Evolutionary conservation across 2,888 invertebrate species (phyloP).

Genomic region (Gari tellinella): DNA sequence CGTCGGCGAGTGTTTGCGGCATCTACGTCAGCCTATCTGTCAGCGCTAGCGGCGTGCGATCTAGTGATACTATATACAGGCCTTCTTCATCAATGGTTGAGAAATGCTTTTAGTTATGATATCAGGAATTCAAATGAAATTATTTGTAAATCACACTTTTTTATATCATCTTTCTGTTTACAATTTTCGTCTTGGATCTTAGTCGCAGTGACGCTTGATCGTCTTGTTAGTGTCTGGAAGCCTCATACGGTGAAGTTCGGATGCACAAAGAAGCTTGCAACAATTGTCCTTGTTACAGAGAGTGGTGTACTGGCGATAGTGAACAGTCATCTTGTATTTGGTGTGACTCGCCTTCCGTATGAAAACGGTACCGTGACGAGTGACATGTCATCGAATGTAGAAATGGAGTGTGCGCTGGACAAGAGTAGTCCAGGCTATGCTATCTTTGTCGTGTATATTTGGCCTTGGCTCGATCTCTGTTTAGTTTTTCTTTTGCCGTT

Average conservation of each 20-base stretch:
- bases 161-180: constrained; percentile 62
- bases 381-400: neutral
- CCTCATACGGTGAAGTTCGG: constrained; percentile 68
- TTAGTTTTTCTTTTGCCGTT: constrained; percentile 68
- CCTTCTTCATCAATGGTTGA: constrained; percentile 62
- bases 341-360: constrained; percentile 15
- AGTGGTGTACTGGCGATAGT: constrained; percentile 39
- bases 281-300: constrained; percentile 31
- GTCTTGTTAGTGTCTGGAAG: constrained; percentile 67
- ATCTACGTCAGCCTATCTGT: constrained; percentile 68
- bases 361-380: neutral
- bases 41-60: constrained; percentile 64
- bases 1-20: constrained; percentile 47
- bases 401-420: constrained; percentile 27
- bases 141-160: constrained; percentile 64
- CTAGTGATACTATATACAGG: constrained; percentile 65
- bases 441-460: constrained; percentile 40
- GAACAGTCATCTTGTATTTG: constrained; percentile 65
- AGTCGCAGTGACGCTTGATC: constrained; percentile 71
- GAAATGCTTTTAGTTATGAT: constrained; percentile 43
- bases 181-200: constrained; percentile 75
- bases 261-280: constrained; percentile 56
- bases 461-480: constrained; percentile 72
- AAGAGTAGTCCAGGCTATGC: constrained; percentile 28
- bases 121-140: constrained; percentile 43